These are phyloP conservation scores for Panagrolaimus sp. DNA, from an alignment of 1,140 invertebrate species.

Conservation along the genomic window DNA sequence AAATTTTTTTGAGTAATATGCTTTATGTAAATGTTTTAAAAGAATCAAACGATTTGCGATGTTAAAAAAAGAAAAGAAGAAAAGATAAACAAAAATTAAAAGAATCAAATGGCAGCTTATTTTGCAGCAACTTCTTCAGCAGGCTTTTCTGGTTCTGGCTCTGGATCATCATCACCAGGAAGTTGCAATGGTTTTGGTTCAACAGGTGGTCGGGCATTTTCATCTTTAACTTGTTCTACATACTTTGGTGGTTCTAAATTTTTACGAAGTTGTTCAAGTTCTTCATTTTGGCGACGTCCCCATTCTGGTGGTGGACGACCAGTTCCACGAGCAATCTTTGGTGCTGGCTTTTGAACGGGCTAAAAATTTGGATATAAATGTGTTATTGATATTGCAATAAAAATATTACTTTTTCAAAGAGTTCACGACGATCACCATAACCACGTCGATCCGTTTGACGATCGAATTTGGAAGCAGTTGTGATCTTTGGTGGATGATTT, in stretches of 20 bases:
- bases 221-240: conserved; percentile 47
- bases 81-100: no score
- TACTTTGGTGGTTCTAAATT: conserved; percentile 52
- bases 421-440: conserved; percentile 32
- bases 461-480: conserved; percentile 97
- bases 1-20: no score
- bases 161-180: conserved; percentile 4
- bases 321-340: conserved; percentile 35
- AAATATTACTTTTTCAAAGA: conserved; percentile 25
- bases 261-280: conserved; percentile 46
- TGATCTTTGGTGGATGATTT: conserved; percentile 80
- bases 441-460: conserved; percentile 80
- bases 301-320: conserved; percentile 39
- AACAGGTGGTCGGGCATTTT: conserved; percentile 61
- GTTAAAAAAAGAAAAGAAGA: no score
- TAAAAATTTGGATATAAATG: no score
- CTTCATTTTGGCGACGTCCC: conserved; percentile 48
- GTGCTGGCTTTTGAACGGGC: conserved; percentile 23
- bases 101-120: not conserved
- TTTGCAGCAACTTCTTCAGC: conserved; percentile 6
- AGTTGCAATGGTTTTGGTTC: conserved; percentile 60
- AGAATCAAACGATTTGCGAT: no score
- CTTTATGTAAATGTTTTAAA: no score
- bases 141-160: conserved; percentile 11
- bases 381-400: no score